Base-by-base conservation (phyloP, 2,113 vertebrate genomes). In the Corythornis vintsioides region DNA sequence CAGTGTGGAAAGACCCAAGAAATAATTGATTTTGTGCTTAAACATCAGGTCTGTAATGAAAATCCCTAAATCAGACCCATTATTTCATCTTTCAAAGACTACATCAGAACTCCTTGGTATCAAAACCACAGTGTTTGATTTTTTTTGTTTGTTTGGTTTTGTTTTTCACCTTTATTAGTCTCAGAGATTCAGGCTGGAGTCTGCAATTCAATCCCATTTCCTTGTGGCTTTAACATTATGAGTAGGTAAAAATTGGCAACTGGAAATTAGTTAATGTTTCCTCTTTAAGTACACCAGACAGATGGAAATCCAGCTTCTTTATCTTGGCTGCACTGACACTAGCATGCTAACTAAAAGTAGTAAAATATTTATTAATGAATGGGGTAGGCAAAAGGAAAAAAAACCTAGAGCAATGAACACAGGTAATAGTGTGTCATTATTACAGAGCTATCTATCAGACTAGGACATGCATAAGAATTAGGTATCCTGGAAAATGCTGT, bases 331-430 rank as follows among this genome's bases (percentile, higher is more conserved):
- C 6, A 5, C 48, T 83, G 60, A 56, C 57, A 69, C 13, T 71
- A 56, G 40, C 35, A 70, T 47, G 25, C 1, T 18, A 84, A 88
- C 48, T 78, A 66, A 88, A 91, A 84, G 72, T 33, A 83, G 55
- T 67, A 83, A 74, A 92, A 83, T 8, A 42, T 91, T 85, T 88
- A 65, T 93, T 89, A 95, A 85, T 93, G 81, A 91, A 9, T 74
- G 35, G 53, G 26, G 13, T 56, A 83, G 70, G 82, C 11, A 92
- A 89, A 96, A 86, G 35, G 5, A 2, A 52, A 90, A 65, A 88
- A 90, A 71, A 2, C 18, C 79, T 77, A 81, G 29, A 91, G 72
- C 71, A 79, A 85, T 38, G 91, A 93, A 56, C 40, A 40, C 15
- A 69, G 59, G 78, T 92, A 88, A 94, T 71, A 90, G 45, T 26